Percentiles rank a stretch among this genome's conserved stretches.
Conservation (phyloP, 2,113 vertebrate species). For the Cyprinus carpio region DNA sequence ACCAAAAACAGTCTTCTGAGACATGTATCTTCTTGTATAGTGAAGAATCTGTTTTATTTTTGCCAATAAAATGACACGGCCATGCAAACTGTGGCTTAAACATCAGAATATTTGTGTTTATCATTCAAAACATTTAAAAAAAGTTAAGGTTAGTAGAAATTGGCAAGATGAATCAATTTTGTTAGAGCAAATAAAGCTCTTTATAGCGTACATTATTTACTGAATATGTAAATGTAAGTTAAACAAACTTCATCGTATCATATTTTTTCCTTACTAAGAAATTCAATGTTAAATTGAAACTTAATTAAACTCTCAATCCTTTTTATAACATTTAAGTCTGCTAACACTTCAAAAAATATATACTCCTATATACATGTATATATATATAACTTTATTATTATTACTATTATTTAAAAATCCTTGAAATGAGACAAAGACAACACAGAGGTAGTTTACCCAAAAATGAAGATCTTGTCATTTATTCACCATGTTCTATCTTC, state of each 20-base stretch:
- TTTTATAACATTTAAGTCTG: not conserved
- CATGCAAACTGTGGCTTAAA: constrained; percentile 8
- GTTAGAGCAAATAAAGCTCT: not conserved
- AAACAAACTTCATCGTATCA: not conserved
- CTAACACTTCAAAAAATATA: not conserved
- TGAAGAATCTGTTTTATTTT: not conserved
- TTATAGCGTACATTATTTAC: not conserved
- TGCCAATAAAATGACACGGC: not conserved
- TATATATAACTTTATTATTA: too few relatives aligned
- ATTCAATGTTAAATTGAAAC: not conserved
- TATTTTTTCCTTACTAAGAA: not conserved
- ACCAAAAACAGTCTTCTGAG: not conserved
- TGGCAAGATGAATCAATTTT: not conserved
- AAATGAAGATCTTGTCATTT: too few relatives aligned
- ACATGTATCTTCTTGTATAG: not conserved
- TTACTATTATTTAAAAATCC: too few relatives aligned
- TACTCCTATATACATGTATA: not conserved
- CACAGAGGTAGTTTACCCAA: too few relatives aligned
- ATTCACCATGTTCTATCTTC: too few relatives aligned
- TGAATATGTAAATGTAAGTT: not conserved
- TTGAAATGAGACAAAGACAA: too few relatives aligned
- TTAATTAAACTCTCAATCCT: not conserved
- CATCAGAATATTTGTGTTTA: not conserved
- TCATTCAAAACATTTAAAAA: not conserved
- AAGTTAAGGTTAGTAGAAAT: not conserved